Evolutionary conservation across 1,140 invertebrate genomes (phyloP).

Genomic region (Heliconius hermathena): DNA sequence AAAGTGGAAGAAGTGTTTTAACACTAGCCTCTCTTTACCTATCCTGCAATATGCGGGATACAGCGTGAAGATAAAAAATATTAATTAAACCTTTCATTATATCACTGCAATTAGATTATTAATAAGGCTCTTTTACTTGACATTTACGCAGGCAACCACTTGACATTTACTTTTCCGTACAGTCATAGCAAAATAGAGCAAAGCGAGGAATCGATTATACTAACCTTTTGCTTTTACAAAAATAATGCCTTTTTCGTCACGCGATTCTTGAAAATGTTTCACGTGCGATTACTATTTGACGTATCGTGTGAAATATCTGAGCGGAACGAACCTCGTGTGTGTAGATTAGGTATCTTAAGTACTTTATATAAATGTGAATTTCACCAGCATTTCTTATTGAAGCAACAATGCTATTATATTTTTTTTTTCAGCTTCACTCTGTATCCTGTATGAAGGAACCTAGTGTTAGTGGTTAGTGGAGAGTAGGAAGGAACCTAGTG

Average conservation of each 20-base stretch:
- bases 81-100: background rate
- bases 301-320: conserved; percentile 27
- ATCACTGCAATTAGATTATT: conserved; percentile 15
- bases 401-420: background rate
- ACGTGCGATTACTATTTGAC: conserved; percentile 35
- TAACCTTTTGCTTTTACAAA: conserved; percentile 66
- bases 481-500: too few relatives aligned
- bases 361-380: conserved; percentile 17
- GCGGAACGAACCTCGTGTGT: conserved; percentile 27
- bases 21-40: too few relatives aligned
- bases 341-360: conserved; percentile 32
- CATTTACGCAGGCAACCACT: conserved; percentile 68
- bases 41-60: too few relatives aligned
- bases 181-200: conserved; percentile 45
- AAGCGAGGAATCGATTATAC: conserved; percentile 59
- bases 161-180: conserved; percentile 61
- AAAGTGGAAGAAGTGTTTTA: too few relatives aligned
- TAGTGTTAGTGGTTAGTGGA: too few relatives aligned
- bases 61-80: background rate
- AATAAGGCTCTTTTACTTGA: conserved; percentile 39
- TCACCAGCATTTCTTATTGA: background rate
- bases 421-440: background rate
- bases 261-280: conserved; percentile 44
- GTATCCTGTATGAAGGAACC: too few relatives aligned
- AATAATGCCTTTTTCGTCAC: conserved; percentile 59